These are phyloP conservation scores for Antheraea mylitta DNA, from an alignment of 1,140 invertebrate species.

Conservation along the genomic window DNA sequence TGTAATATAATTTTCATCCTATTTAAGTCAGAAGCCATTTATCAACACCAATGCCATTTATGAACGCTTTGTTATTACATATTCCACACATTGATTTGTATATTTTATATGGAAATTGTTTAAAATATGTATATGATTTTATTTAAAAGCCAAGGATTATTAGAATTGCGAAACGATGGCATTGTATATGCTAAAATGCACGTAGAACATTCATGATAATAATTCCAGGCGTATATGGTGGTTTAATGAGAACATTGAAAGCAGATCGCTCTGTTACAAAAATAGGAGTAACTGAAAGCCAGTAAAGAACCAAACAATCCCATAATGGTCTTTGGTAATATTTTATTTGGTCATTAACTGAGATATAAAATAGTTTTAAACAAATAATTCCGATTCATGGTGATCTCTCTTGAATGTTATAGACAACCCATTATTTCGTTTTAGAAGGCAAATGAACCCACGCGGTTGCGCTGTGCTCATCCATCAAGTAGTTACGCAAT, in stretches of 20 bases:
- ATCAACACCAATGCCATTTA: conserved; percentile 10
- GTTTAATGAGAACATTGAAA: too few relatives aligned
- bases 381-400: conserved; percentile 10
- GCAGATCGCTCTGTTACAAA: too few relatives aligned
- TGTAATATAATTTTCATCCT: conserved; percentile 2
- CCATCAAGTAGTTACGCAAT: conserved; percentile 54
- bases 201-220: not conserved
- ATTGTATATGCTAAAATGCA: not conserved
- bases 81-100: not conserved
- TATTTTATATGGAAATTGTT: too few relatives aligned
- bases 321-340: not conserved
- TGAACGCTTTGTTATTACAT: conserved; percentile 2
- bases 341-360: not conserved
- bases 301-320: too few relatives aligned
- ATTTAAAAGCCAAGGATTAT: not conserved
- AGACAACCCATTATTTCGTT: conserved; percentile 49
- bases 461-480: conserved; percentile 42
- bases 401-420: conserved; percentile 58
- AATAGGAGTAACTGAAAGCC: too few relatives aligned
- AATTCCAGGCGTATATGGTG: not conserved
- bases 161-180: not conserved
- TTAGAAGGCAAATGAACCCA: conserved; percentile 37
- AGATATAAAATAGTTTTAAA: not conserved
- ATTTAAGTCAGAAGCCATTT: conserved; percentile 2
- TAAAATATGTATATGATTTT: not conserved